Percentiles rank a stretch among this genome's conserved stretches.
phyloP scores from a whole-genome alignment of 2,797 vertebrate genomes.

The Chromis chromis region DNA sequence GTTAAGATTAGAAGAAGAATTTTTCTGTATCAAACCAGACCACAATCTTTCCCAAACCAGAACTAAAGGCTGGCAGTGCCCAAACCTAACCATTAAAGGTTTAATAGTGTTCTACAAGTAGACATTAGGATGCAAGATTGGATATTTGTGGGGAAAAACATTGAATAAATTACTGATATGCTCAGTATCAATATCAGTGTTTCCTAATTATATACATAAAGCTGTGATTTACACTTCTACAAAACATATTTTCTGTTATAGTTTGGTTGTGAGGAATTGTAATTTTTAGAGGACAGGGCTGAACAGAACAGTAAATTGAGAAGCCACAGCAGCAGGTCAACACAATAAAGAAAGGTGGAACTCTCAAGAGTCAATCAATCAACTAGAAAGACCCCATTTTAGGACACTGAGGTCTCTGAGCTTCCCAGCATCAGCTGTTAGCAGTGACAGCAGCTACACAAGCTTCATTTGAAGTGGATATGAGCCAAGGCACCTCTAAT shows the following conservation, averaged over 20 bases:
- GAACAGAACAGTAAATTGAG: conserved; percentile 20
- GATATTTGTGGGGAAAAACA: not conserved
- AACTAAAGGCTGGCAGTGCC: not conserved
- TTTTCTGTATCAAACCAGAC: not conserved
- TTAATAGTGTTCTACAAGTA: no score
- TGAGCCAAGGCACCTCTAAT: conserved; percentile 40
- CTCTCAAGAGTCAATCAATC: conserved; percentile 29
- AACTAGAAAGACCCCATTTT: conserved; percentile 16
- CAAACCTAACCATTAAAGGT: not conserved
- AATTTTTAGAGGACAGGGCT: not conserved
- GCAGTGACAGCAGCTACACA: conserved; percentile 37
- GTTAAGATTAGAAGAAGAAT: not conserved
- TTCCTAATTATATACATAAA: no score
- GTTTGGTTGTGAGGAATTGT: not conserved
- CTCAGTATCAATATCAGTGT: no score
- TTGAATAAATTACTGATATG: no score
- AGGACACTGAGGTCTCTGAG: conserved; percentile 30
- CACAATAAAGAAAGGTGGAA: conserved; percentile 4
- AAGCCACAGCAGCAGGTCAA: conserved; percentile 3
- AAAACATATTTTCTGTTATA: not conserved
- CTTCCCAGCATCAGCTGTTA: conserved; percentile 19
- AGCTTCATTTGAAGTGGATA: conserved; percentile 45
- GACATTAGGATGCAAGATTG: no score
- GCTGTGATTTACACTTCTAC: not conserved
- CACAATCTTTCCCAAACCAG: not conserved